phyloP scores from a whole-genome alignment of 2,797 vertebrate genomes.

The Crocodylus rhombifer region DNA sequence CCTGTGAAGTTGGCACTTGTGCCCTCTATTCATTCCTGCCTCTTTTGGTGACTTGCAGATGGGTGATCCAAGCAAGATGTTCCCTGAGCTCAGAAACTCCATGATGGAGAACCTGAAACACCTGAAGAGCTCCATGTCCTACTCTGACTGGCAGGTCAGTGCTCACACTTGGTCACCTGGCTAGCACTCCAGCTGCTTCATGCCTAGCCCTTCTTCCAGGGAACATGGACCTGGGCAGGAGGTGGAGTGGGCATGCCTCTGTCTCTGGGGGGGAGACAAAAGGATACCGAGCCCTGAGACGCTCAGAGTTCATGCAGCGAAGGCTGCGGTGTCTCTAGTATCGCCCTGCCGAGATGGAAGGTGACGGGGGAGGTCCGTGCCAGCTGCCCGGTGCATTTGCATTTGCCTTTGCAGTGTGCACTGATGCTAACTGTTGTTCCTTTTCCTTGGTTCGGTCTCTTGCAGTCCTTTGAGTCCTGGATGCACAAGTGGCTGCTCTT shows the following conservation, averaged over 20 bases:
- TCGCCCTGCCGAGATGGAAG: not conserved
- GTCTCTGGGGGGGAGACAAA: not conserved
- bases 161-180: not conserved
- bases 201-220: not conserved
- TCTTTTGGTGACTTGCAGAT: constrained; percentile 47
- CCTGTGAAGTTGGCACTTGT: not conserved
- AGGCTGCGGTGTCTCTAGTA: not conserved
- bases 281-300: too few relatives aligned
- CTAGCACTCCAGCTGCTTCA: not conserved
- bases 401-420: not conserved
- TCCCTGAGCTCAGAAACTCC: constrained; percentile 84
- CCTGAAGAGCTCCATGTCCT: constrained; percentile 79
- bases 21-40: not conserved
- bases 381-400: not conserved
- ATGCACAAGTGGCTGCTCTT: constrained; percentile 91
- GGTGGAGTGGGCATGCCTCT: not conserved
- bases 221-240: not conserved
- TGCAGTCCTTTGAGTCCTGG: constrained; percentile 89
- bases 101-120: constrained; percentile 83
- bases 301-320: not conserved
- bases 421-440: not conserved
- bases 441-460: accelerated
- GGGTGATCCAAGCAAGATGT: constrained; percentile 72
- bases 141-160: constrained; percentile 86
- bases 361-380: too few relatives aligned